phyloP scores from a whole-genome alignment of 2,113 vertebrate species.

The Pterocles gutturalis region DNA sequence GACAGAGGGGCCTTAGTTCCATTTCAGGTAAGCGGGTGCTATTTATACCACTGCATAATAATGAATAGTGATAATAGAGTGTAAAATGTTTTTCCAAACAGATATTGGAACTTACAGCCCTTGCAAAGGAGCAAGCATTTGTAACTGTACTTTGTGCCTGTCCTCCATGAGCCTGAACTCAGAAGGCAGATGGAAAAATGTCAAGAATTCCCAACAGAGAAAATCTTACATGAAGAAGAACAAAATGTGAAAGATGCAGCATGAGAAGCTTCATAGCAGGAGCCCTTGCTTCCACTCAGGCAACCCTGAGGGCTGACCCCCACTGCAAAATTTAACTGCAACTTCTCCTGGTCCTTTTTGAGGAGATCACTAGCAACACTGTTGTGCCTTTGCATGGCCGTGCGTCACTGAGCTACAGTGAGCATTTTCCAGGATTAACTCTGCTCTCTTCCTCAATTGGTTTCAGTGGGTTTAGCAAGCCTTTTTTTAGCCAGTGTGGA shows the following conservation, averaged over 20 bases:
- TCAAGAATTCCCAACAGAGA: neutral
- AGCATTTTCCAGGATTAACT: slow-evolving; percentile 67
- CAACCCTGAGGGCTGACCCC: neutral
- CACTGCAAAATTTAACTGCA: neutral
- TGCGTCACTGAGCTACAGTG: slow-evolving; percentile 31
- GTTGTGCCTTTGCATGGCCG: neutral
- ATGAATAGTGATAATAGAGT: neutral
- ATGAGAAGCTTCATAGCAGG: neutral
- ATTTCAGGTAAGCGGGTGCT: accelerated
- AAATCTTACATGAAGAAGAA: neutral
- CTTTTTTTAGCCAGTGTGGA: slow-evolving; percentile 64
- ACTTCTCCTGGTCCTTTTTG: neutral
- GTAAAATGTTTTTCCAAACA: neutral
- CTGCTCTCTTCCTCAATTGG: slow-evolving; percentile 47
- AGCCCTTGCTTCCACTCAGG: neutral
- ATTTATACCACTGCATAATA: neutral
- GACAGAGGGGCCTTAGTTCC: neutral
- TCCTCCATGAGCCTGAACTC: neutral
- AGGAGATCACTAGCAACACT: neutral
- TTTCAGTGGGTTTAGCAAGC: slow-evolving; percentile 51
- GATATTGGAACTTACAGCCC: neutral
- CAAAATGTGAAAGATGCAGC: neutral
- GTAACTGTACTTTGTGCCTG: neutral
- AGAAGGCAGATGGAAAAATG: neutral
- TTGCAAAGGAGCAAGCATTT: neutral